Evolutionary conservation across 2,113 vertebrate species (phyloP).

Genomic region (Scortum barcoo): DNA sequence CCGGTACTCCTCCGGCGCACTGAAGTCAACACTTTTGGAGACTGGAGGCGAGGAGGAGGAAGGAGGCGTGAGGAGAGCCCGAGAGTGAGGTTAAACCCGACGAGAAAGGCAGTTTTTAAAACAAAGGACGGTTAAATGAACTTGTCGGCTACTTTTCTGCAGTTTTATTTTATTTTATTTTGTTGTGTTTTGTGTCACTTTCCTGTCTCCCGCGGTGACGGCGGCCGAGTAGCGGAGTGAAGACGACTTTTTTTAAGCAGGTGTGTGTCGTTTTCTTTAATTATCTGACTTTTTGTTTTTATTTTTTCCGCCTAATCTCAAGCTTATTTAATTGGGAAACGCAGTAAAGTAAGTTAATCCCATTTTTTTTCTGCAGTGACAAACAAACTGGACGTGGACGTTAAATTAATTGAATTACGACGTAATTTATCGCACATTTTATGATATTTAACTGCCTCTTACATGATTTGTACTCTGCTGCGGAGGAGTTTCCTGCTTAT

Average conservation of each 20-base stretch:
- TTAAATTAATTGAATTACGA: neutral
- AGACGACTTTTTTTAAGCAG: slow-evolving; percentile 54
- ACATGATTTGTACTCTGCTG: neutral
- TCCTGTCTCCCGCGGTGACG: slow-evolving; percentile 21
- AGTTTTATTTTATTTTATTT: too few species aligned
- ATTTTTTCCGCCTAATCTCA: neutral
- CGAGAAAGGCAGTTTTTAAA: neutral
- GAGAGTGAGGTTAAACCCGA: neutral
- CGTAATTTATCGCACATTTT: neutral
- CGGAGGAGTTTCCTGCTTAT: neutral
- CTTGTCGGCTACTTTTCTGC: neutral
- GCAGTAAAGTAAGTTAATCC: fast-evolving
- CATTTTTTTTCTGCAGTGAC: neutral
- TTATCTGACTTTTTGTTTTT: neutral
- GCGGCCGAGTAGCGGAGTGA: neutral
- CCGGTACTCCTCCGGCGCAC: slow-evolving; percentile 53
- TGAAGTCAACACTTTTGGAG: slow-evolving; percentile 29
- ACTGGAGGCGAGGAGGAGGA: slow-evolving; percentile 6
- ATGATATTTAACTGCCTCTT: neutral
- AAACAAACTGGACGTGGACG: neutral
- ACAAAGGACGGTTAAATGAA: neutral
- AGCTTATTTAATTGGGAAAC: neutral
- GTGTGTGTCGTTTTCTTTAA: slow-evolving; percentile 38
- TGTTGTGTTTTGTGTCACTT: slow-evolving; percentile 8
- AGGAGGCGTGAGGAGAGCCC: neutral